Evolutionary conservation across 2,888 invertebrate species (phyloP).

Genomic region (Diaphora mendica): DNA sequence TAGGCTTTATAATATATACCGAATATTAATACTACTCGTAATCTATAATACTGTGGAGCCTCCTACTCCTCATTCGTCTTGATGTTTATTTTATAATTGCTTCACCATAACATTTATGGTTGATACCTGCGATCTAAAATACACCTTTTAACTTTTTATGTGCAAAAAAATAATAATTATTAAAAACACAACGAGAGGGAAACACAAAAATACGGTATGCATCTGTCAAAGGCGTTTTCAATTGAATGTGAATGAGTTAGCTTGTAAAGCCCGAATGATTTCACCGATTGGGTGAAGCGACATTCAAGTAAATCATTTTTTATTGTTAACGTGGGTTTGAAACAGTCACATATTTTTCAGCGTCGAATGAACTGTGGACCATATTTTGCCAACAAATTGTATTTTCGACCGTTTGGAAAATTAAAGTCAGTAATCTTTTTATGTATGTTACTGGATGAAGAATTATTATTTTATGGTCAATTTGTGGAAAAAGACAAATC

Average conservation of each 20-base stretch:
- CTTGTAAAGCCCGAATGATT: constrained; percentile 34
- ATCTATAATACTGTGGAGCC: too few species aligned
- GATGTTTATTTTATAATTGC: background rate
- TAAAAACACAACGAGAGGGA: background rate
- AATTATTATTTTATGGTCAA: background rate
- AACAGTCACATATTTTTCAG: constrained; percentile 24
- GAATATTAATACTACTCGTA: too few species aligned
- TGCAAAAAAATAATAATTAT: background rate
- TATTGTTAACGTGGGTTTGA: constrained; percentile 37
- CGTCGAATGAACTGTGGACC: constrained; percentile 19
- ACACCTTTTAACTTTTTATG: background rate
- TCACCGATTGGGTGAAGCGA: constrained; percentile 27
- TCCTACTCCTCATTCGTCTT: background rate
- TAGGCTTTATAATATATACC: too few species aligned
- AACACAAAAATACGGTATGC: background rate
- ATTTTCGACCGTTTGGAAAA: background rate
- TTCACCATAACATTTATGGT: background rate
- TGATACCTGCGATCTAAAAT: background rate
- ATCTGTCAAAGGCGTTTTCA: constrained; percentile 24
- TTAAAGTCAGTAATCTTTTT: background rate
- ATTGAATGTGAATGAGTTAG: constrained; percentile 31
- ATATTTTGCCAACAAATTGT: background rate
- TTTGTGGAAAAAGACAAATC: too few species aligned
- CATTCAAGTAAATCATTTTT: constrained; percentile 37
- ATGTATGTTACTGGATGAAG: background rate